Percentiles rank a stretch among this genome's conserved stretches.
These are phyloP conservation scores for Chromobotia macracanthus DNA, from an alignment of 2,797 vertebrate genomes.

Conservation along the genomic window DNA sequence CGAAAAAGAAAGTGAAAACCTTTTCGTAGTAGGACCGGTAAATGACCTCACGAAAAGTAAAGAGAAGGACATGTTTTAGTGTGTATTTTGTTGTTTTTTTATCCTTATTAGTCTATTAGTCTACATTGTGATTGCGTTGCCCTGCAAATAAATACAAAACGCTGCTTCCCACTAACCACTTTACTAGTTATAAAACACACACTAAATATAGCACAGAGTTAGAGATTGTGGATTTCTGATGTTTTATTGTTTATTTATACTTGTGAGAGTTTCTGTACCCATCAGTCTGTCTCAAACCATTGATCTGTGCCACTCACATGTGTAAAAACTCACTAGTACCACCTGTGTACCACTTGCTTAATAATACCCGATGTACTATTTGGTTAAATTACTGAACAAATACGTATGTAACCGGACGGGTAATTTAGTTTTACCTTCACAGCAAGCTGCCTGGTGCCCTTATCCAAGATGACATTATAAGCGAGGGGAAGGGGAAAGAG, in stretches of 20 bases:
- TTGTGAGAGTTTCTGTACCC: neutral
- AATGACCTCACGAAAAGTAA: constrained; percentile 54
- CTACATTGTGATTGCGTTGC: neutral
- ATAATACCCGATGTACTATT: constrained; percentile 36
- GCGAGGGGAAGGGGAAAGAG: constrained; percentile 8
- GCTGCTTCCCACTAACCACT: neutral
- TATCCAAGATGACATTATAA: constrained; percentile 1
- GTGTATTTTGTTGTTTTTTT: too few relatives aligned
- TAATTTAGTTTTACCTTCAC: constrained; percentile 31
- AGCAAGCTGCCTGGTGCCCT: neutral
- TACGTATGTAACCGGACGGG: constrained; percentile 16
- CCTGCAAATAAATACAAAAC: constrained; percentile 36
- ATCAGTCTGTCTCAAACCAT: constrained; percentile 22
- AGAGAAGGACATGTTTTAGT: neutral
- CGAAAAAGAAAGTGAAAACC: constrained; percentile 83
- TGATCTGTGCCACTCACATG: constrained; percentile 31
- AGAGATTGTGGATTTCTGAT: neutral
- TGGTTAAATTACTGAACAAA: constrained; percentile 39
- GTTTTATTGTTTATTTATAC: neutral
- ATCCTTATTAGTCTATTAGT: neutral
- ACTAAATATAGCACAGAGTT: constrained; percentile 4
- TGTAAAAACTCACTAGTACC: constrained; percentile 28
- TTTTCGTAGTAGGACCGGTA: constrained; percentile 78
- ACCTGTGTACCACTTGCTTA: constrained; percentile 27
- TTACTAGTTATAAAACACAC: neutral